phyloP scores from a whole-genome alignment of 30 jellyfish, hydroid and myxozoan genomes.

The Aurelia sp. region DNA sequence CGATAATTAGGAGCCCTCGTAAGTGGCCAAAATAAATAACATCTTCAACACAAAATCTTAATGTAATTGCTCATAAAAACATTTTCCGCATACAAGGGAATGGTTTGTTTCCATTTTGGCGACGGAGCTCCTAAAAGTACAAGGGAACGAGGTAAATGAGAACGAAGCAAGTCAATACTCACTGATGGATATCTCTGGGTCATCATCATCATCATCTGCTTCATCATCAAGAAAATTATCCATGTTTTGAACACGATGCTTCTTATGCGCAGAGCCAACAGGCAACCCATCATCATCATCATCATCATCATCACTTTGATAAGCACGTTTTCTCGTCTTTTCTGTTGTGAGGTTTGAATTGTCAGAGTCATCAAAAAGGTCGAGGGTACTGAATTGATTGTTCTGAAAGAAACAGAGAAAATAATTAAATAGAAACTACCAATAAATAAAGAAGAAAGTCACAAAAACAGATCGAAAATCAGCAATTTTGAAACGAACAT shows the following conservation, averaged over 20 bases:
- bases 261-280: constrained; percentile 71
- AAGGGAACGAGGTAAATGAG: too few species aligned
- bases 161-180: neutral
- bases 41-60: too few species aligned
- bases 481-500: too few species aligned
- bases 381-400: constrained; percentile 14
- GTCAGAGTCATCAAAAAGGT: constrained; percentile 47
- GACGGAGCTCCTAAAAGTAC: too few species aligned
- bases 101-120: too few species aligned
- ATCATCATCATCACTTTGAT: constrained; percentile 42
- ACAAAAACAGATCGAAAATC: too few species aligned
- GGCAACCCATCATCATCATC: constrained; percentile 75
- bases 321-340: constrained; percentile 19
- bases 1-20: too few species aligned
- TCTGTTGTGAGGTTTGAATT: constrained; percentile 6
- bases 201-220: constrained; percentile 93
- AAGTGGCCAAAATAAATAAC: too few species aligned
- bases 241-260: constrained; percentile 80
- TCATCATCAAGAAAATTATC: constrained; percentile 90
- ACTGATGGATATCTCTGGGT: constrained; percentile 84
- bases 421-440: neutral
- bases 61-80: too few species aligned
- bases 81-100: too few species aligned
- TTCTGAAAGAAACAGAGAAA: neutral
- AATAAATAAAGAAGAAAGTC: too few species aligned